Conservation (phyloP, 2,888 invertebrate genomes). For the Dendrolimus houi region DNA sequence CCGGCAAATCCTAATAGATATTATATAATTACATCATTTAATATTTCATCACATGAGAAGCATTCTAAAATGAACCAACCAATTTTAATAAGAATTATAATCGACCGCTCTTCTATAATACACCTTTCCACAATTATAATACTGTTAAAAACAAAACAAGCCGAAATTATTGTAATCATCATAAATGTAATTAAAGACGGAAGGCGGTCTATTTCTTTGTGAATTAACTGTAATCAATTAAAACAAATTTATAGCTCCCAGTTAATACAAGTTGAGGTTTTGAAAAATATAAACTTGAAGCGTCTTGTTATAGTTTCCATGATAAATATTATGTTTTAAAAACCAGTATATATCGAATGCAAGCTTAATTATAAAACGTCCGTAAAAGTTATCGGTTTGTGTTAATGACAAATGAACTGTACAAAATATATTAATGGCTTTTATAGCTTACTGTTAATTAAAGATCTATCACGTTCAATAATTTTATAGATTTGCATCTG, state of each 20-base stretch:
- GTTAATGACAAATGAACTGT: constrained; percentile 1
- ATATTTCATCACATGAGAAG: background rate
- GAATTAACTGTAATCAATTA: constrained; percentile 62
- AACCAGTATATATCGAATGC: constrained; percentile 25
- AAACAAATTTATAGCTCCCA: constrained; percentile 52
- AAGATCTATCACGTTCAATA: too few relatives aligned
- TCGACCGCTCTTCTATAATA: background rate
- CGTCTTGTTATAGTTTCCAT: constrained; percentile 49
- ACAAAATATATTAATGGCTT: background rate
- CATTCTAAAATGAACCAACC: background rate
- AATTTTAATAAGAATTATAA: background rate
- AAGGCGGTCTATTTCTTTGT: constrained; percentile 52
- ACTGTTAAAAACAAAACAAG: constrained; percentile 26
- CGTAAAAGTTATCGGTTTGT: constrained; percentile 4
- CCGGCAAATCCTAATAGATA: too few relatives aligned
- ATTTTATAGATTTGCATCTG: too few relatives aligned
- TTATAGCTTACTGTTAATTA: background rate
- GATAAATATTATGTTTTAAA: constrained; percentile 46
- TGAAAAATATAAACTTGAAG: constrained; percentile 36
- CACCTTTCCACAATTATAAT: constrained; percentile 9
- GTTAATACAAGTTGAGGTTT: constrained; percentile 35
- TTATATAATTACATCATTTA: too few relatives aligned
- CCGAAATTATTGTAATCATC: constrained; percentile 41
- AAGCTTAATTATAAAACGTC: constrained; percentile 6
- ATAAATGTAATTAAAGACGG: constrained; percentile 57